Conservation (phyloP, 2,113 vertebrate species). For the Labeo catla region DNA sequence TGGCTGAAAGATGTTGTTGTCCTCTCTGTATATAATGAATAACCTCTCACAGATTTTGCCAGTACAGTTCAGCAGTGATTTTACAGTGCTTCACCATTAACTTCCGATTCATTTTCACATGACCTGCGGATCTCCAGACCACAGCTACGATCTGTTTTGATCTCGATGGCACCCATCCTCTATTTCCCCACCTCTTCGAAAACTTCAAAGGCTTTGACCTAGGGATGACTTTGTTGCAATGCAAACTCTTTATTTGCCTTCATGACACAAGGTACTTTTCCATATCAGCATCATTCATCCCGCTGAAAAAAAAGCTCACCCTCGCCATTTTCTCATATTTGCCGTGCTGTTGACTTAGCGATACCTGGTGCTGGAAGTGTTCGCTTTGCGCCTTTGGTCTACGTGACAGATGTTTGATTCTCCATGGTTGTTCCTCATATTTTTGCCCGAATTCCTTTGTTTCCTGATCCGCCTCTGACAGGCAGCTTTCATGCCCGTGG, state of each 20-base stretch:
- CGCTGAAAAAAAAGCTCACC: no score
- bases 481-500: conserved; percentile 65
- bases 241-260: conserved; percentile 67
- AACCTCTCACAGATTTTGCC: background rate
- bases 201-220: conserved; percentile 75
- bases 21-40: background rate
- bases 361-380: conserved; percentile 74
- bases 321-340: conserved; percentile 67
- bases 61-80: background rate
- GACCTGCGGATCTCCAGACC: background rate
- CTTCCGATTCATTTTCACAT: background rate
- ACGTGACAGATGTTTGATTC: conserved; percentile 74
- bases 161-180: conserved; percentile 5
- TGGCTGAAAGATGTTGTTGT: background rate
- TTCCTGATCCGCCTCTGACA: conserved; percentile 63
- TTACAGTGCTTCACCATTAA: background rate
- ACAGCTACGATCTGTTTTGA: background rate
- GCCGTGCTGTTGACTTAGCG: conserved; percentile 80
- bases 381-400: conserved; percentile 65
- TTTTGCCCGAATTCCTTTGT: conserved; percentile 67
- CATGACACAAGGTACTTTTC: conserved; percentile 73
- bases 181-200: conserved; percentile 31
- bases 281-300: conserved; percentile 72
- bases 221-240: conserved; percentile 75
- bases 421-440: conserved; percentile 57